phyloP scores from a whole-genome alignment of 2,888 invertebrate species.

The Gibbula magus region DNA sequence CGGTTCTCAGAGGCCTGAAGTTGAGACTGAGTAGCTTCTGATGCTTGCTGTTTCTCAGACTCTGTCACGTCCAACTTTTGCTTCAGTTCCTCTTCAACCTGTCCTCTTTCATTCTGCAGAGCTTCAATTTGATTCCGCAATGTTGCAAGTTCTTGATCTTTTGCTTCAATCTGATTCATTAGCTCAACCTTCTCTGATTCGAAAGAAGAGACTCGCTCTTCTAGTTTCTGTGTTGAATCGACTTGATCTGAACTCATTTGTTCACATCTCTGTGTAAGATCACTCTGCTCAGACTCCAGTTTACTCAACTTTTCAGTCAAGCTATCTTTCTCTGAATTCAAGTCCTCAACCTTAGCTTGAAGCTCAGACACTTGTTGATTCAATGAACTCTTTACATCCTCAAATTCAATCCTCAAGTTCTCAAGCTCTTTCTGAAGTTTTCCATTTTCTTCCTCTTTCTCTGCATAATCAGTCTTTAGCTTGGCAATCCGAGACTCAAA shows the following conservation, averaged over 20 bases:
- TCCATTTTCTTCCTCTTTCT: slow-evolving; percentile 49
- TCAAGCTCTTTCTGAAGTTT: slow-evolving; percentile 60
- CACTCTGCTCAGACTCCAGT: slow-evolving; percentile 19
- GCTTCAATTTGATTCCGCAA: slow-evolving; percentile 38
- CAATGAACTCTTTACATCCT: background rate
- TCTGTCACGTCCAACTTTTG: slow-evolving; percentile 39
- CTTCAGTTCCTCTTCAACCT: slow-evolving; percentile 41
- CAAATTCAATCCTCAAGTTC: slow-evolving; percentile 31
- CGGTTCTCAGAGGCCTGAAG: slow-evolving; percentile 19
- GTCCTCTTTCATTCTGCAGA: slow-evolving; percentile 38
- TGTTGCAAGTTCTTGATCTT: slow-evolving; percentile 38
- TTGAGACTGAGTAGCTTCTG: background rate
- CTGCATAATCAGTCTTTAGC: background rate
- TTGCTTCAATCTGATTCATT: slow-evolving; percentile 43
- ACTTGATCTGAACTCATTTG: slow-evolving; percentile 25
- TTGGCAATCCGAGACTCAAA: slow-evolving; percentile 37
- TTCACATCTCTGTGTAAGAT: slow-evolving; percentile 7
- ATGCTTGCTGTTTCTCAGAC: slow-evolving; percentile 29
- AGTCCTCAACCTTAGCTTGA: slow-evolving; percentile 17
- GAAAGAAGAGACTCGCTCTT: slow-evolving; percentile 19
- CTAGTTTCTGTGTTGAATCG: background rate
- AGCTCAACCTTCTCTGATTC: slow-evolving; percentile 38
- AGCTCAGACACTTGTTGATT: slow-evolving; percentile 16
- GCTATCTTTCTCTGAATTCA: slow-evolving; percentile 18
- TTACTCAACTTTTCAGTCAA: background rate